Evolutionary conservation across 2,797 vertebrate species (phyloP), one percentile per base, ranked within the genome.

Genomic region (Linurgus olivaceus): DNA sequence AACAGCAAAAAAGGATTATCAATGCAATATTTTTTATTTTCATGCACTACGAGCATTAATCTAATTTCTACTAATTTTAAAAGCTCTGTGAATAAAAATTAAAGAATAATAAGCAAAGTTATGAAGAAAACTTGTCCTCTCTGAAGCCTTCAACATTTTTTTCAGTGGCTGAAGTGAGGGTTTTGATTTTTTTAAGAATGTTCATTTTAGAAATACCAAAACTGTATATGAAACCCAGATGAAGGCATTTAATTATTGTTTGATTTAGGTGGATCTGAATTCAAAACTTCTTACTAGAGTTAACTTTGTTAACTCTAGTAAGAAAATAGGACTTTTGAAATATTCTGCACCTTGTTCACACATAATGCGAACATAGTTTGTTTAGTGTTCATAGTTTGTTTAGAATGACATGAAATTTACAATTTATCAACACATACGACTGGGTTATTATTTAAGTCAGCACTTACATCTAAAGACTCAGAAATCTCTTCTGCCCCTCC

Each of bases 401-500:
- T 79, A 70, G n/a, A 58, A 73, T 42, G 17, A 9, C 37, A 66
- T 33, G 5, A 24, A 26, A 80, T 61, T 90, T 72, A 78, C 5
- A 52, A 5, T 72, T 66, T 57, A 63, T 45, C 11, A 45, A 10
- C 25, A 76, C 3, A n/a, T 5, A 8, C 25, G 8, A 63, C 28
- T 48, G 28, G 1, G 9, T 11, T n/a, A 54, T 62, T 62, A 66
- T 62, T 90, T 44, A 91, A 72, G 35, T 66, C 13, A 86, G 8
- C 63, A 98, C 99, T 98, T 98, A 99, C 99, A 95, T 98, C 97
- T 79, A 99, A 93, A 29, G 98, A 98, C 88, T 99, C 98, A 63
- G 98, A 98, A 88, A 99, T 98, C 95, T 99, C 98, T 90, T 99
- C 99, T 24, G 98, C 94, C 78, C 98, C 98, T 76, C 98, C 98